Evolutionary conservation across 1,140 invertebrate species (phyloP).

Genomic region (Panagrolaimus sp.): DNA sequence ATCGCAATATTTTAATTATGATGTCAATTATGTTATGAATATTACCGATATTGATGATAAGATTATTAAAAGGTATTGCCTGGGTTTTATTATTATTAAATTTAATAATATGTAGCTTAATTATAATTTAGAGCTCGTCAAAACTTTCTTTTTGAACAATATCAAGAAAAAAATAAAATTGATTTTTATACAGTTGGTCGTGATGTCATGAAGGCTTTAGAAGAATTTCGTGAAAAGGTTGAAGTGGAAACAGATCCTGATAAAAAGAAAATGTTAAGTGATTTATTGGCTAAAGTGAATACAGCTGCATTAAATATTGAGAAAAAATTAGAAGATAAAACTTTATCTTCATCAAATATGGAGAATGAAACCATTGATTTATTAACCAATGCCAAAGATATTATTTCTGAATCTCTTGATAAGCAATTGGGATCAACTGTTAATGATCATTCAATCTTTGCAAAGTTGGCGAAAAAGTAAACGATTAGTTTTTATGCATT

Average conservation of each 20-base stretch:
- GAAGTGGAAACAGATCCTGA: constrained; percentile 74
- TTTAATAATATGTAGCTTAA: constrained; percentile 2
- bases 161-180: constrained; percentile 61
- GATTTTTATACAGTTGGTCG: constrained; percentile 54
- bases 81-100: constrained; percentile 21
- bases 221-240: constrained; percentile 64
- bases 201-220: constrained; percentile 62
- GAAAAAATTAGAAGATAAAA: constrained; percentile 32
- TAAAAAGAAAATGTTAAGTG: constrained; percentile 78
- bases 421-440: constrained; percentile 71
- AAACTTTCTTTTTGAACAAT: constrained; percentile 80
- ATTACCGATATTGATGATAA: constrained; percentile 98
- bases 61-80: constrained; percentile 65
- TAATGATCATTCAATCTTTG: constrained; percentile 84
- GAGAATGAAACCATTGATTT: constrained; percentile 24
- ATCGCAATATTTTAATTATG: constrained; percentile 87
- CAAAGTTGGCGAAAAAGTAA: constrained; percentile 64
- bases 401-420: constrained; percentile 88
- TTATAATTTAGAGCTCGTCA: constrained; percentile 83
- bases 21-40: constrained; percentile 92
- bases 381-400: constrained; percentile 64
- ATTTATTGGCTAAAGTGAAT: constrained; percentile 64
- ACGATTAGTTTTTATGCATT: constrained; percentile 18
- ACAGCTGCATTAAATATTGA: constrained; percentile 28
- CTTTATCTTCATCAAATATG: constrained; percentile 24